Base-by-base conservation (phyloP, 1,140 invertebrate species). In the Maconellicoccus hirsutus region DNA sequence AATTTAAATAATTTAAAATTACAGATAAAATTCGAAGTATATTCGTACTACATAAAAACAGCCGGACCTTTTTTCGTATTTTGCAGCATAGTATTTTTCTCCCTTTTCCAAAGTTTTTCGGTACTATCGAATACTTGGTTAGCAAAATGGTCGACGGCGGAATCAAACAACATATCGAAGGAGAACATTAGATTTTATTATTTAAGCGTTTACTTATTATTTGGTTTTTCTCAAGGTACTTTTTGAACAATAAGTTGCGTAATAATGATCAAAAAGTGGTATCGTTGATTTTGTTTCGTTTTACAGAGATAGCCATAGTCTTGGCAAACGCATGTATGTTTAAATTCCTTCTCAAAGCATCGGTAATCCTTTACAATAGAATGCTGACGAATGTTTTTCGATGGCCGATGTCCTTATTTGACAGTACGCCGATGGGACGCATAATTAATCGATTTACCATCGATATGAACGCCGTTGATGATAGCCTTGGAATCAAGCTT, bases 121-220 rank as follows among this genome's bases (percentile, higher is more conserved):
- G 90, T 98, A 72, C 90, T 90, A 73, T 91, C 93, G 23, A 98
- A 95, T 81, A 82, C 96, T 73, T 98, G 95, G 94, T 83, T 98
- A 0, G 90, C 91, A 74, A 76, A 83, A 69, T 98, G 94, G 94
- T 91, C 91, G 23, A 86, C 83, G 27, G 81, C 80, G 0, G 84
- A 84, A 73, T n/a, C n/a, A n/a, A n/a, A n/a, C n/a, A n/a, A n/a
- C n/a, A n/a, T n/a, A n/a, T n/a, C n/a, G n/a, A n/a, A n/a, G n/a
- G n/a, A n/a, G n/a, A 74, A 76, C 19, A 82, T 82, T 75, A 80
- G 90, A 73, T 86, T 94, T 78, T 82, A 91, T 79, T 93, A 94
- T 78, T 83, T 96, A 59, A 91, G 90, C 73, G 89, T 94, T 25
- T 96, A 96, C 79, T 91, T 89, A 71, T 90, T 84, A 25, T 85